Conservation (phyloP, 2,888 invertebrate genomes). For the Theretra japonica region DNA sequence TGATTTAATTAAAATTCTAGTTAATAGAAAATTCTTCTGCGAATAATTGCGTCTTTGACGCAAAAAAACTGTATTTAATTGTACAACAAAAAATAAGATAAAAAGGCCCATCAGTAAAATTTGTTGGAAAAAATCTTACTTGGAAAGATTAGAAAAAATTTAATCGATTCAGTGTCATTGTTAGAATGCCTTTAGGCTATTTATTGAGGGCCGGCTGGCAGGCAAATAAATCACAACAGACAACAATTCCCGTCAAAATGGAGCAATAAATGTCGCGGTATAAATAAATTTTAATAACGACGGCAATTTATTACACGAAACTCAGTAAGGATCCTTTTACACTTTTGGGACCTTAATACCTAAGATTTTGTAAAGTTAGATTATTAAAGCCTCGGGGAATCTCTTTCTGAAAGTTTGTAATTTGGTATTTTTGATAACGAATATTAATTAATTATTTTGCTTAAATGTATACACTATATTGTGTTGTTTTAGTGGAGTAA, state of each 20-base stretch:
- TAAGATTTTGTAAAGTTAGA: constrained; percentile 1
- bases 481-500: not conserved
- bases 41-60: too few relatives aligned
- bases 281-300: constrained; percentile 53
- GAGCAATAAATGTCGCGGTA: constrained; percentile 52
- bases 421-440: constrained; percentile 5
- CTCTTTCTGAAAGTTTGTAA: not conserved
- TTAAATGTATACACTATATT: not conserved
- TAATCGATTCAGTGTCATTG: constrained; percentile 2
- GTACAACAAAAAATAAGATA: too few relatives aligned
- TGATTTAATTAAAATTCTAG: too few relatives aligned
- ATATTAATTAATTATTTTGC: not conserved
- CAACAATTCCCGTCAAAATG: constrained; percentile 49
- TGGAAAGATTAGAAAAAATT: not conserved
- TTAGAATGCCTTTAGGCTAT: not conserved
- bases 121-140: too few relatives aligned
- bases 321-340: constrained; percentile 23
- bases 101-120: too few relatives aligned
- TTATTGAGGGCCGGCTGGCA: not conserved
- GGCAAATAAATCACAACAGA: constrained; percentile 50
- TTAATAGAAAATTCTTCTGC: too few relatives aligned
- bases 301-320: constrained; percentile 41
- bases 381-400: constrained; percentile 16
- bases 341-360: not conserved
- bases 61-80: too few relatives aligned